Base-by-base conservation (phyloP, 2,797 vertebrate genomes). In the Smutsia gigantea region DNA sequence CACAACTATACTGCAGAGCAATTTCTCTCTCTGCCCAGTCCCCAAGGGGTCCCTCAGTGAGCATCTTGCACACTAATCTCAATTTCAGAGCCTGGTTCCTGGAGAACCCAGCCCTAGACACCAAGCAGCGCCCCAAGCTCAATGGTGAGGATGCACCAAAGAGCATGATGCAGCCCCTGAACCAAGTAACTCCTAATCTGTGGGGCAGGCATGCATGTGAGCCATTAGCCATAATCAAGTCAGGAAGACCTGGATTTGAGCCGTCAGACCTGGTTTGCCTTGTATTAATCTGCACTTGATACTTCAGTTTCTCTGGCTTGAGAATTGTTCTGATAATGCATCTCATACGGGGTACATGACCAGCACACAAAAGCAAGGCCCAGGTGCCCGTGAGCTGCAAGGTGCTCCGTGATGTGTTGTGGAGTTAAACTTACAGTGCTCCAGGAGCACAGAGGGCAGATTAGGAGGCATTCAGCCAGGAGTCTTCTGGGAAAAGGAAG, bases 331-430 rank as follows among this genome's bases (percentile, higher is more conserved):
- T 39, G 69, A 49, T n/a, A 51, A 64, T 25, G 14, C 12, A 9
- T 55, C 5, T 69, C 46, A 59, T 0, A 0, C 6, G 29, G 59
- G 21, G 5, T 29, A 18, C 3, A 0, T 19, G 79, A 69, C 7
- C n/a, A 39, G 59, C 31, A 29, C n/a, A 66, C 11, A 5, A 39
- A 23, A 53, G 27, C 53, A 27, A 31, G 1, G 23, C 19, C 42
- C 15, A 55, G 37, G 77, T 19, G 25, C 15, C 64, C 5, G 0
- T 17, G 49, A 87, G 21, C 42, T 59, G 2, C 37, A 27, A 29
- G 31, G 37, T 18, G 51, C 46, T 27, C 25, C 3, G 6, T 9
- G 3, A 2, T 13, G 17, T 31, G 49, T 29, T 39, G 39, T 74
- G 34, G 14, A 59, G 13, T 29, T 23, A 34, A 77, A 11, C 15